These are phyloP conservation scores for Clupea harengus DNA, from an alignment of 2,113 vertebrate species.

Conservation along the genomic window DNA sequence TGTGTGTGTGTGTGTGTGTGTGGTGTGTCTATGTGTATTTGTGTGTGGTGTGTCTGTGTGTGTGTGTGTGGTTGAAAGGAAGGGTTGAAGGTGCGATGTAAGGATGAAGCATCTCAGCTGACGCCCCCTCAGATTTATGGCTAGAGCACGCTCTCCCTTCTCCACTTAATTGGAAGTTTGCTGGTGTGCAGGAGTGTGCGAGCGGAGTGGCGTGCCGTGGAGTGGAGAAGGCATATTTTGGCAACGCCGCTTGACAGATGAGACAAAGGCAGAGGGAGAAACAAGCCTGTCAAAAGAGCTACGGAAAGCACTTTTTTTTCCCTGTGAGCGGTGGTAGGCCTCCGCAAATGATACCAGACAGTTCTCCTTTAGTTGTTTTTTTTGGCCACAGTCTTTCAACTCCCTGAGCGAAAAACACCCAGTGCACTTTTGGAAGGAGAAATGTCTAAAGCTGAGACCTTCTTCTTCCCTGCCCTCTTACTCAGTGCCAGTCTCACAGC, in stretches of 20 bases:
- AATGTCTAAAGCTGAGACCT: neutral
- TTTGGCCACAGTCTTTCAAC: neutral
- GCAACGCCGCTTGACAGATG: neutral
- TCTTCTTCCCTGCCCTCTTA: too few species aligned
- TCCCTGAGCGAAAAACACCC: neutral
- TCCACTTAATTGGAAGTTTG: neutral
- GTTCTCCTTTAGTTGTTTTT: neutral
- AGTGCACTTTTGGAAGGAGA: neutral
- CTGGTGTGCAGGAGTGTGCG: neutral
- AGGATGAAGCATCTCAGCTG: too few species aligned
- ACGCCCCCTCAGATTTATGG: too few species aligned
- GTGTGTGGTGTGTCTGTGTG: neutral
- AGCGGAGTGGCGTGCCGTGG: neutral
- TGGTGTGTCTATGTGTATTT: too few species aligned
- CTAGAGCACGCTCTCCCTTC: neutral
- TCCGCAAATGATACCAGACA: slow-evolving; percentile 2
- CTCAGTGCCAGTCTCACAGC: too few species aligned
- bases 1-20: too few species aligned
- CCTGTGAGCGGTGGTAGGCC: neutral
- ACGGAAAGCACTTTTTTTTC: neutral
- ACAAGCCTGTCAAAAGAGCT: neutral
- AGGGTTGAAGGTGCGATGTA: neutral
- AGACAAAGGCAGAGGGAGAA: neutral
- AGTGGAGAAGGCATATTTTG: neutral
- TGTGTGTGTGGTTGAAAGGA: too few species aligned